Percentiles rank a stretch among this genome's conserved stretches.
Conservation (phyloP, 2,113 vertebrate species). For the Leptocoma aspasia region DNA sequence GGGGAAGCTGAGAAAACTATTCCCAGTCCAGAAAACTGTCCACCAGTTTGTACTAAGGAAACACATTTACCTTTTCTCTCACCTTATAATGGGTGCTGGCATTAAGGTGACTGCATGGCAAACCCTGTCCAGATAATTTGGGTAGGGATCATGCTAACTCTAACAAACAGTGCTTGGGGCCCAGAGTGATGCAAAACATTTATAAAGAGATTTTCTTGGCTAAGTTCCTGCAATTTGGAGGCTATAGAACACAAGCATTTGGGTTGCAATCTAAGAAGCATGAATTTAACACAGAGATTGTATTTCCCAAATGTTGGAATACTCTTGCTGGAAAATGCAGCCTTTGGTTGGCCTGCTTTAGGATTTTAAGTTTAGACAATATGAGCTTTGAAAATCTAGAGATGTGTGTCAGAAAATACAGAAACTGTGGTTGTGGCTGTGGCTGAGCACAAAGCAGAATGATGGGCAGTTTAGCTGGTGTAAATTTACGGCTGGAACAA, state of each 20-base stretch:
- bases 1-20: neutral
- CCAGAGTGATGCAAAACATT: neutral
- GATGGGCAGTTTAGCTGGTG: constrained; percentile 1
- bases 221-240: neutral
- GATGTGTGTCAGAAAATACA: neutral
- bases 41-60: neutral
- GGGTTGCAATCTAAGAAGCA: neutral
- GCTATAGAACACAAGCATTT: neutral
- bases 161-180: neutral
- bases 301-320: neutral
- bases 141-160: neutral
- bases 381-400: neutral
- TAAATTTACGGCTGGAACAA: constrained; percentile 50
- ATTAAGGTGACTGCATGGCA: neutral
- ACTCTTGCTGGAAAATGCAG: neutral
- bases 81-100: neutral
- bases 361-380: neutral
- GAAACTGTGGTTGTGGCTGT: neutral
- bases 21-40: neutral
- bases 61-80: neutral
- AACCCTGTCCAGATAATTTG: neutral
- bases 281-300: neutral
- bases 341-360: neutral
- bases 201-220: neutral
- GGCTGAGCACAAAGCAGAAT: neutral